Evolutionary conservation across 2,797 vertebrate species (phyloP).

Genomic region (Triplophysa bombifrons): DNA sequence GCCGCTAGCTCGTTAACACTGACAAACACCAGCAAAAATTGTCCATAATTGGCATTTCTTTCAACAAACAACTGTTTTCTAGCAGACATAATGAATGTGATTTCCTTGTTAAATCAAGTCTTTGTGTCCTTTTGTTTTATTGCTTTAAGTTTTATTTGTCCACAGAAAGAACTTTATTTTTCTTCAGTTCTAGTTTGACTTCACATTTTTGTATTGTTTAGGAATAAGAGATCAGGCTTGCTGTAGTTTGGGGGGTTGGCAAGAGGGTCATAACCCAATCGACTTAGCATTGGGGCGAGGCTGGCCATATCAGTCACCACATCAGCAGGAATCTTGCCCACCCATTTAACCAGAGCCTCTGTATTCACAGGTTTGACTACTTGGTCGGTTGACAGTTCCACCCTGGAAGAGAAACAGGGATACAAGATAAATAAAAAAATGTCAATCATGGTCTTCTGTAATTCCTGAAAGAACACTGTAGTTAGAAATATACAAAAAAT

Average conservation of each 20-base stretch:
- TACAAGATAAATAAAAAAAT: background rate
- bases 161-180: background rate
- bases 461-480: background rate
- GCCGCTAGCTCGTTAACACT: too few species aligned
- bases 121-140: conserved; percentile 16
- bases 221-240: conserved; percentile 73
- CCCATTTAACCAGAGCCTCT: conserved; percentile 92
- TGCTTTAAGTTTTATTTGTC: conserved; percentile 8
- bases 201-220: conserved; percentile 78
- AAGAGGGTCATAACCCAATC: conserved; percentile 90
- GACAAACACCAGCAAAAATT: background rate
- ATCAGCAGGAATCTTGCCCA: conserved; percentile 88
- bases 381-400: conserved; percentile 94
- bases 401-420: conserved; percentile 72
- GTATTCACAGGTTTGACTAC: conserved; percentile 96
- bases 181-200: background rate
- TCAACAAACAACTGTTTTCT: background rate
- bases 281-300: conserved; percentile 92
- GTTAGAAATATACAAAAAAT: background rate
- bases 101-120: conserved; percentile 4
- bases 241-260: conserved; percentile 93
- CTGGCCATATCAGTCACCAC: conserved; percentile 91
- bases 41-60: background rate
- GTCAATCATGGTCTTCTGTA: background rate
- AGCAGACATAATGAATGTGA: background rate